Conservation (phyloP, 2,888 invertebrate genomes). For the Trilocha varians region DNA sequence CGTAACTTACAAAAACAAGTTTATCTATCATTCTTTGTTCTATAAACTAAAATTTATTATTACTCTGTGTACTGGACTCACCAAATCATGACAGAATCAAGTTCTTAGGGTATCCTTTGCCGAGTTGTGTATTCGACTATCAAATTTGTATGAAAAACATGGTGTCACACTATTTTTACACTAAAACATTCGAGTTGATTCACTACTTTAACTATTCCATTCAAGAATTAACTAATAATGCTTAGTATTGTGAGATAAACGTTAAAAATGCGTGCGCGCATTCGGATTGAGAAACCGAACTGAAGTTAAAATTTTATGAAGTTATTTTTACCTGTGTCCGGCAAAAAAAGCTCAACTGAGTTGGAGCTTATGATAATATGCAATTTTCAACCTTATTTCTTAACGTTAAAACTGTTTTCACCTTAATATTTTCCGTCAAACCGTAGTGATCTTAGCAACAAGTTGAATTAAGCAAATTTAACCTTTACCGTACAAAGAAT, state of each 20-base stretch:
- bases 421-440: slow-evolving; percentile 27
- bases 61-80: slow-evolving; percentile 24
- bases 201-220: slow-evolving; percentile 11
- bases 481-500: not conserved
- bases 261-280: slow-evolving; percentile 11
- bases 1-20: slow-evolving; percentile 48
- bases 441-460: slow-evolving; percentile 37
- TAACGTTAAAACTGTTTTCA: slow-evolving; percentile 8
- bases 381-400: slow-evolving; percentile 11
- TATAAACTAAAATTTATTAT: slow-evolving; percentile 15
- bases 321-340: slow-evolving; percentile 68
- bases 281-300: slow-evolving; percentile 17
- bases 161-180: not conserved
- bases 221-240: slow-evolving; percentile 12
- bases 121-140: too few relatives aligned
- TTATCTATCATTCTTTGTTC: slow-evolving; percentile 45
- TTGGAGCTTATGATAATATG: slow-evolving; percentile 22
- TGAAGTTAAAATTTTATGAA: slow-evolving; percentile 14
- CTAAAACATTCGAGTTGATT: slow-evolving; percentile 10
- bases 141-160: too few relatives aligned
- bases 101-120: slow-evolving; percentile 18
- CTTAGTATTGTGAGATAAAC: not conserved
- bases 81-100: slow-evolving; percentile 48
- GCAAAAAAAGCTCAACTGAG: slow-evolving; percentile 51
- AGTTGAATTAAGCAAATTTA: slow-evolving; percentile 14